Conservation (phyloP, 2,888 invertebrate genomes). For the Drosophila eohydei region DNA sequence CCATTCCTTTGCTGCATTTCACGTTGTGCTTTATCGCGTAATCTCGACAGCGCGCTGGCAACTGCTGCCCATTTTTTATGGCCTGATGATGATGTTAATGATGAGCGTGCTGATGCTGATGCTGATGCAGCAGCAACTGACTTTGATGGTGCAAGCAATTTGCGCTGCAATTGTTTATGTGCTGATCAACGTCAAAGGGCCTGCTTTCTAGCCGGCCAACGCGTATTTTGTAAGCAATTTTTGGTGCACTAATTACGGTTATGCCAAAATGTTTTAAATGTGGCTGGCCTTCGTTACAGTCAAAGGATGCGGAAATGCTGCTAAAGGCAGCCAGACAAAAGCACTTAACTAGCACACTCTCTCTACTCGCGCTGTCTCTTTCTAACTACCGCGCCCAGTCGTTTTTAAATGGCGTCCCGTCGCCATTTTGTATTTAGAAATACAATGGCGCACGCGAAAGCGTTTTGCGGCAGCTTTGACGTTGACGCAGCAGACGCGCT, state of each 20-base stretch:
- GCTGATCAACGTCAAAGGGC: constrained; percentile 31
- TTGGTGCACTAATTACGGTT: constrained; percentile 58
- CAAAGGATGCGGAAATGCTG: constrained; percentile 32
- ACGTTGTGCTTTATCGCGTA: constrained; percentile 70
- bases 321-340: constrained; percentile 36
- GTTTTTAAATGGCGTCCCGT: constrained; percentile 45
- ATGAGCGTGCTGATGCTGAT: constrained; percentile 40
- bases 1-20: constrained; percentile 64
- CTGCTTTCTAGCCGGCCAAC: background rate
- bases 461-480: constrained; percentile 55
- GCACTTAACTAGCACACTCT: constrained; percentile 20
- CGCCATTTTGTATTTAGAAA: constrained; percentile 70
- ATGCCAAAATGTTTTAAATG: constrained; percentile 33
- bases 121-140: constrained; percentile 17
- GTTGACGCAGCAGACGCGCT: constrained; percentile 48
- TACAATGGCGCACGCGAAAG: constrained; percentile 57
- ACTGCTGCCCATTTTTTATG: constrained; percentile 49
- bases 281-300: constrained; percentile 13
- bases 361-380: background rate
- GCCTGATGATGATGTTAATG: constrained; percentile 73
- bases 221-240: constrained; percentile 42
- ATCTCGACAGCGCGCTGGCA: constrained; percentile 64
- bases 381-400: background rate
- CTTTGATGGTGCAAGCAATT: constrained; percentile 46
- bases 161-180: constrained; percentile 58